A percentile compares a stretch with the other conserved stretches of the same genome.
phyloP scores from a whole-genome alignment of 2,797 vertebrate species.

The Mus spretus region DNA sequence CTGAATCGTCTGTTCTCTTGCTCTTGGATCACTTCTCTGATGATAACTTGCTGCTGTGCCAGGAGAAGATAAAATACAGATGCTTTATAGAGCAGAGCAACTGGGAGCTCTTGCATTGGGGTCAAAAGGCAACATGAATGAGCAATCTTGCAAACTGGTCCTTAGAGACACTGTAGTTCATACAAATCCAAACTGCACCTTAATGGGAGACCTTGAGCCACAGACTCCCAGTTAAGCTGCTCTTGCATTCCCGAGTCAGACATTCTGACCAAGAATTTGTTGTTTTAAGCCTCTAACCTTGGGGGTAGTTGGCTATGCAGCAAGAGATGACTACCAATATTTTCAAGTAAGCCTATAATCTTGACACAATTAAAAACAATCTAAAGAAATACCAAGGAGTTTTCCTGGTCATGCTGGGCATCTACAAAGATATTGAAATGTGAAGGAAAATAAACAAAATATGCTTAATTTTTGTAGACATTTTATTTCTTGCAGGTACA shows the following conservation, averaged over 20 bases:
- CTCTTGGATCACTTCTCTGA: background rate
- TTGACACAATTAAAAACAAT: background rate
- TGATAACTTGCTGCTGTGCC: background rate
- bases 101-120: background rate
- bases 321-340: conserved; percentile 24
- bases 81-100: background rate
- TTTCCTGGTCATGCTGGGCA: background rate
- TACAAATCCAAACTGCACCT: background rate
- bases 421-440: background rate
- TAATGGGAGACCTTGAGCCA: background rate
- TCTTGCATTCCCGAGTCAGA: conserved; percentile 3
- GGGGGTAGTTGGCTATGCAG: background rate
- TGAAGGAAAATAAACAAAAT: background rate
- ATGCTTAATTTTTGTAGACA: background rate
- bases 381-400: background rate
- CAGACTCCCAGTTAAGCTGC: background rate
- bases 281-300: conserved; percentile 26
- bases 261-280: background rate
- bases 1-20: background rate
- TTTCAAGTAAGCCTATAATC: conserved; percentile 25
- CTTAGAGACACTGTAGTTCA: background rate
- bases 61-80: background rate
- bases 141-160: background rate
- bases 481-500: background rate
- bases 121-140: background rate